Evolutionary conservation across 2,113 vertebrate genomes (phyloP).

Genomic region (Toxotes jaculatrix): DNA sequence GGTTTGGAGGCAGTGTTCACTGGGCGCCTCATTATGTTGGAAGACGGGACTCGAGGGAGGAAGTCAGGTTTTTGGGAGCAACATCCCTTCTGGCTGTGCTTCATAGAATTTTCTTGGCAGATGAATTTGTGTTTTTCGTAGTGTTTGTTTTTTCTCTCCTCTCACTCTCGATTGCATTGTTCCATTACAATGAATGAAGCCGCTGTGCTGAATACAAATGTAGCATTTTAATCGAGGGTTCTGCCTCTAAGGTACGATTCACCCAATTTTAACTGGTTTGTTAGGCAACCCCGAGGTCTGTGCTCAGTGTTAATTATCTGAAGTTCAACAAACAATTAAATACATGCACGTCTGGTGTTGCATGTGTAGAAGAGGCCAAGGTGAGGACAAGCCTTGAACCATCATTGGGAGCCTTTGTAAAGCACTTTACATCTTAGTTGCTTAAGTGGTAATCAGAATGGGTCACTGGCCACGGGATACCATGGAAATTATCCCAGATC

Average conservation of each 20-base stretch:
- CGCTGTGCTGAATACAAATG: slow-evolving; percentile 55
- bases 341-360: slow-evolving; percentile 11
- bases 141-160: slow-evolving; percentile 62
- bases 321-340: slow-evolving; percentile 57
- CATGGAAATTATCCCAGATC: background rate
- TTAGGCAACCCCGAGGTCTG: slow-evolving; percentile 40
- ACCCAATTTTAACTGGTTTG: slow-evolving; percentile 45
- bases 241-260: slow-evolving; percentile 44
- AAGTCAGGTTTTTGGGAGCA: slow-evolving; percentile 67
- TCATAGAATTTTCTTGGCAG: slow-evolving; percentile 72
- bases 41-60: slow-evolving; percentile 58
- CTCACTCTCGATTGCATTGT: slow-evolving; percentile 53
- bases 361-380: background rate
- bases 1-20: slow-evolving; percentile 54
- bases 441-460: background rate
- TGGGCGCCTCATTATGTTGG: slow-evolving; percentile 71
- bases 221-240: slow-evolving; percentile 36
- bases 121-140: slow-evolving; percentile 50
- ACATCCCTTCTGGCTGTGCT: slow-evolving; percentile 70
- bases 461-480: background rate
- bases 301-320: slow-evolving; percentile 55
- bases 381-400: background rate
- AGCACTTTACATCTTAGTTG: background rate
- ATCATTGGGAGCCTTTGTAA: background rate
- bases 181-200: slow-evolving; percentile 60